Percentiles rank a stretch among this genome's conserved stretches.
These are phyloP conservation scores for Aphelocoma coerulescens DNA, from an alignment of 2,113 vertebrate genomes.

Conservation along the genomic window DNA sequence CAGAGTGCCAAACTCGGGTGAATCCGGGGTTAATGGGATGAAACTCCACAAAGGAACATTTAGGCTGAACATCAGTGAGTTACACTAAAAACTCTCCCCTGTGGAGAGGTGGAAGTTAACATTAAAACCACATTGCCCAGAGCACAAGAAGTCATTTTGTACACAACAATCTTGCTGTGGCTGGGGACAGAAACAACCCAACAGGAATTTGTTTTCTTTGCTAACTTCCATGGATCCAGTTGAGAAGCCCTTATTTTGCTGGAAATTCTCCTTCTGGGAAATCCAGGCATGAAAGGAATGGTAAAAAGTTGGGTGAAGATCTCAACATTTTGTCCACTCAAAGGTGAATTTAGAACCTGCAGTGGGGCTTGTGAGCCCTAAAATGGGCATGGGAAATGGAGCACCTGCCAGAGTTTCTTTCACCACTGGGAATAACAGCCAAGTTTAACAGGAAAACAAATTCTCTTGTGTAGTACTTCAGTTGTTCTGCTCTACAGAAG, in stretches of 20 bases:
- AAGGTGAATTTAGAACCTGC: not conserved
- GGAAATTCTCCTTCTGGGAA: not conserved
- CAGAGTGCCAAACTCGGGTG: not conserved
- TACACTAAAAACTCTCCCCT: not conserved
- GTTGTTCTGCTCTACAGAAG: not conserved
- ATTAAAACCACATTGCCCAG: slow-evolving; percentile 33
- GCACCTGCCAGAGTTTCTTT: not conserved
- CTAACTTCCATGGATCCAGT: not conserved
- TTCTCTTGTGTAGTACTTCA: not conserved
- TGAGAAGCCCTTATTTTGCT: not conserved
- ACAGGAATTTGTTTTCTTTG: not conserved
- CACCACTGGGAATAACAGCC: not conserved
- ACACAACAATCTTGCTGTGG: not conserved
- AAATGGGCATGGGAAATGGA: not conserved
- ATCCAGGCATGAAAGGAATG: not conserved
- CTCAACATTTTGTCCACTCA: not conserved
- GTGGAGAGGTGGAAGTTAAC: slow-evolving; percentile 30
- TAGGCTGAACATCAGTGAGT: not conserved
- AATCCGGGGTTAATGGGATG: slow-evolving; percentile 29
- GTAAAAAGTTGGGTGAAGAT: not conserved
- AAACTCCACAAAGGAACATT: slow-evolving; percentile 4
- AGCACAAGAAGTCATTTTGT: slow-evolving; percentile 10
- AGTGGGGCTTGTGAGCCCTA: not conserved
- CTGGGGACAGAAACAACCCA: not conserved
- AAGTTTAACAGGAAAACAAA: not conserved